Conservation (phyloP, 1,140 invertebrate genomes). For the Agrilus planipennis region DNA sequence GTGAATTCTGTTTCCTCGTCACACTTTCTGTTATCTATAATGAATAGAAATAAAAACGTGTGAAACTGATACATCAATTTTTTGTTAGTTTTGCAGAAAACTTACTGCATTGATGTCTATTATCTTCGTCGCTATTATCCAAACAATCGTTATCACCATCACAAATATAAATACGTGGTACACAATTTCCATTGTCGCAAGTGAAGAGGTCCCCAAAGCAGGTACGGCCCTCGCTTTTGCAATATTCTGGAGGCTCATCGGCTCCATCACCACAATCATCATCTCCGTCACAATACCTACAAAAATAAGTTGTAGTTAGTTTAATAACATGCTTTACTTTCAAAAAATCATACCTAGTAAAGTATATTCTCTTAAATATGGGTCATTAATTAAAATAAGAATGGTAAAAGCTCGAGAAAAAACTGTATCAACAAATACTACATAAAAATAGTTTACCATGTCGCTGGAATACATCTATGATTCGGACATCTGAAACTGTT, state of each 20-base stretch:
- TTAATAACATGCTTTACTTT: no score
- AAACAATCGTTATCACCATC: conserved; percentile 93
- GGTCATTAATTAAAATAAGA: no score
- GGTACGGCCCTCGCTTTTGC: conserved; percentile 84
- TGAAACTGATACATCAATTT: background rate
- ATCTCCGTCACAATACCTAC: conserved; percentile 61
- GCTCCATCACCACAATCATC: conserved; percentile 82
- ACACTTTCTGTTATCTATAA: conserved; percentile 71
- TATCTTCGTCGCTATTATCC: conserved; percentile 86
- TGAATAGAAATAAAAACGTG: background rate
- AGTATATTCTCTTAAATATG: background rate
- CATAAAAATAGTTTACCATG: conserved; percentile 68
- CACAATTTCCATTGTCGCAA: conserved; percentile 94
- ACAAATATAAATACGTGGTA: conserved; percentile 93
- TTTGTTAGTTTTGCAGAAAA: conserved; percentile 19
- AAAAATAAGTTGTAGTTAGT: background rate
- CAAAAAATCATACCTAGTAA: background rate
- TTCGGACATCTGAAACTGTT: conserved; percentile 84
- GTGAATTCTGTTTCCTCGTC: conserved; percentile 88
- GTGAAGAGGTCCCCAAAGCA: conserved; percentile 93
- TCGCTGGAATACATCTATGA: conserved; percentile 78
- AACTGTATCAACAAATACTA: background rate
- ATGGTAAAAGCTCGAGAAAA: no score
- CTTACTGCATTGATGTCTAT: conserved; percentile 80
- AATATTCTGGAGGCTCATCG: conserved; percentile 85